Evolutionary conservation across 2,797 vertebrate species (phyloP).

Genomic region (Cyclopterus lumpus): DNA sequence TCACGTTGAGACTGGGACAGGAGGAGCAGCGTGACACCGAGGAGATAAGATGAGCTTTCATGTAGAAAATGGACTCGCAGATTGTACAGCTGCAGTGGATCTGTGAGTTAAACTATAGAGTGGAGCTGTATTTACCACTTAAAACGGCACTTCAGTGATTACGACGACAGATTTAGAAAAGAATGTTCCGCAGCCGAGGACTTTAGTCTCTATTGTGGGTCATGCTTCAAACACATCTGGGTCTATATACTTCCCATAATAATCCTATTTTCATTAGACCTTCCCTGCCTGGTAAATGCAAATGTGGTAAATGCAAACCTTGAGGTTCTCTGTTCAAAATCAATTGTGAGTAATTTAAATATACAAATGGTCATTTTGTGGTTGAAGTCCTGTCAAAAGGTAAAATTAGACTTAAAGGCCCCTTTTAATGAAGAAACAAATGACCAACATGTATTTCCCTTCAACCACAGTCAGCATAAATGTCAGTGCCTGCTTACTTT

Average conservation of each 20-base stretch:
- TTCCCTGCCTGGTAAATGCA: background rate
- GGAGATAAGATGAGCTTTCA: slow-evolving; percentile 10
- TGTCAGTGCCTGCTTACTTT: slow-evolving; percentile 79
- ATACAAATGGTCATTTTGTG: background rate
- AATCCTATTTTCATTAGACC: background rate
- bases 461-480: background rate
- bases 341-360: background rate
- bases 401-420: background rate
- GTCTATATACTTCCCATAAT: background rate
- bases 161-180: background rate
- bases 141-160: background rate
- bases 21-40: background rate
- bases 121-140: background rate
- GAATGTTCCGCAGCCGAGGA: background rate
- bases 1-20: background rate
- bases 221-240: background rate
- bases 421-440: background rate
- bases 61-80: background rate
- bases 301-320: background rate
- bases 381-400: background rate
- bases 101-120: background rate
- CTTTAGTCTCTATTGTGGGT: background rate
- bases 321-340: background rate
- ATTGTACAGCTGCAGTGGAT: background rate
- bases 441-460: background rate